Base-by-base conservation (phyloP, 2,888 invertebrate genomes). In the Bombyx huttoni region DNA sequence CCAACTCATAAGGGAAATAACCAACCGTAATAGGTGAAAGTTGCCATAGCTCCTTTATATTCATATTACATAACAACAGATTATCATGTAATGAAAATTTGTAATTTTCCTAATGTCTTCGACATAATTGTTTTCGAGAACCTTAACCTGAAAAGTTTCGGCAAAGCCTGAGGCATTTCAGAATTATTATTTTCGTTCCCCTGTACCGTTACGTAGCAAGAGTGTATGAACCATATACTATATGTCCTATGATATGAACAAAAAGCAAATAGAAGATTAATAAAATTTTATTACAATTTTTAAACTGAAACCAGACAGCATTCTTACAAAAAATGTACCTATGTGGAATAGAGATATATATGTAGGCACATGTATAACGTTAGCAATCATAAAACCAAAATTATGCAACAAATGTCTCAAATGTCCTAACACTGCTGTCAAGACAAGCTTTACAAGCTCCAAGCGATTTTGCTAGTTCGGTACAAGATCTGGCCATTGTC, bases 81-180 rank as follows among this genome's bases (percentile, higher is more conserved):
- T 40, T 6, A 40, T 40, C 40, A 1, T 12, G 40, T 40, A 40
- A 40, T 40, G 40, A 40, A 12, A 40, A 40, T 40, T 40, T 40
- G 40, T 40, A 40, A 40, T 40, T 40, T 40, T 40, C 40, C 40
- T 40, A 53, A 48, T 10, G 46, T 13, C 33, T 47, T 7, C 60
- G n/a, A 60, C 40, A 40, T 12, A 40, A 40, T 6, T 40, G 40
- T 1, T 8, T 40, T 40, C 9, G 40, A 1, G 40, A 49, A 62
- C 61, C 55, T 10, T 13, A 58, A 47, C 53, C 49, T 9, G 7
- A n/a, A 13, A 33, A 40, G 40, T 40, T 40, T 40, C 40, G 40
- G 12, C 40, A 24, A 24, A 40, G 40, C 40, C 40, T 10, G 14
- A 14, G 14, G 13, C 13, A n/a, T 47, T 47, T 13, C 6, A 47